A percentile compares a stretch with the other conserved stretches of the same genome.
These are phyloP conservation scores for Trachymyrmex cornetzi DNA, from an alignment of 1,140 invertebrate species.

Conservation along the genomic window DNA sequence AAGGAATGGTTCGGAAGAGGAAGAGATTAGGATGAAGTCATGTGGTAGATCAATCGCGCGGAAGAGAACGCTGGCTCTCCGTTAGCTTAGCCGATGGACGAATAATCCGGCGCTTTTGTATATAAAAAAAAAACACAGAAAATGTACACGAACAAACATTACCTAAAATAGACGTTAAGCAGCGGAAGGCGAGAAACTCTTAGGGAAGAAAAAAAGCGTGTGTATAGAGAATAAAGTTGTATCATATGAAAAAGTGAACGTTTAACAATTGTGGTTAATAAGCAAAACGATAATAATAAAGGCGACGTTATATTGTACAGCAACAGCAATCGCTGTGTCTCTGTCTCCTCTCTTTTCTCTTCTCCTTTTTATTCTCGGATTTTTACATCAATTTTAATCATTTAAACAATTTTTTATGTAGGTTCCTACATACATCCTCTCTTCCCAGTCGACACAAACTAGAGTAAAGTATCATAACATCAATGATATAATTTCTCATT, in stretches of 20 bases:
- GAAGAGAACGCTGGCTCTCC: slow-evolving; percentile 68
- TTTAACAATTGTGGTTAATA: slow-evolving; percentile 81
- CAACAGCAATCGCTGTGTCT: slow-evolving; percentile 10
- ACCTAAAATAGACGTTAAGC: slow-evolving; percentile 69
- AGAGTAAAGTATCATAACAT: no score
- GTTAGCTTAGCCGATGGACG: slow-evolving; percentile 77
- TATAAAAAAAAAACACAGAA: slow-evolving; percentile 72
- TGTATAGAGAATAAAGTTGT: slow-evolving; percentile 82
- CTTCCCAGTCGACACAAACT: no score
- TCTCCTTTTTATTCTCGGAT: not conserved
- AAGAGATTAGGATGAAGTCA: slow-evolving; percentile 60
- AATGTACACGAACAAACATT: slow-evolving; percentile 65
- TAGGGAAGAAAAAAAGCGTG: slow-evolving; percentile 65
- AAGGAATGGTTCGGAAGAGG: slow-evolving; percentile 56
- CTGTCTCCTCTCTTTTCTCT: not conserved
- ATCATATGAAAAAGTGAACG: slow-evolving; percentile 79
- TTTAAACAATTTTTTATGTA: not conserved
- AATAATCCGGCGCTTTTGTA: slow-evolving; percentile 76
- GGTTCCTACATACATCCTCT: not conserved
- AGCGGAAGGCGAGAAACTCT: slow-evolving; percentile 59
- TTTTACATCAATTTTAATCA: not conserved
- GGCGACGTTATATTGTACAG: slow-evolving; percentile 83
- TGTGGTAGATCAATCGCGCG: slow-evolving; percentile 71
- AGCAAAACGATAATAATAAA: slow-evolving; percentile 83
- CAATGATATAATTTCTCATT: no score